Evolutionary conservation across 2,797 vertebrate species (phyloP), one percentile per base, ranked within the genome.

Genomic region (Mormyrus proboscirostris): DNA sequence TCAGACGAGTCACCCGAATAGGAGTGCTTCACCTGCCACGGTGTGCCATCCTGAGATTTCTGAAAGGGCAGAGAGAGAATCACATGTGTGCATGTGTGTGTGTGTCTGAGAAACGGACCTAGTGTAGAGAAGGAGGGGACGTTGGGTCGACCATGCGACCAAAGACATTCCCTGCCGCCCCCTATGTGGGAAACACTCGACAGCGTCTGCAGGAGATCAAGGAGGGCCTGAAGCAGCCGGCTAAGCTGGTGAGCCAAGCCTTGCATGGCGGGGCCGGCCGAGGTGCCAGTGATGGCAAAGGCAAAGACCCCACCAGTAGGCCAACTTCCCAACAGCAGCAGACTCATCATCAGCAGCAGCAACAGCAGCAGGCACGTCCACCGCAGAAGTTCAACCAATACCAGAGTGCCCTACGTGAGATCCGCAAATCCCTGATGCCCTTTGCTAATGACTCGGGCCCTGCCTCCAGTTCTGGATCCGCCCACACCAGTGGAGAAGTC

Each of bases 181-280:
- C 98, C 0, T 99, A 99, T 62, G 97, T 98, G 95, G 98, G 98
- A 94, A 99, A 99, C 95, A 97, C 98, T 79, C 97, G 98, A 47
- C 98, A 99, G 92, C 95, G 98, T 90, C 94, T 99, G 65, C 98
- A 99, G 94, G 98, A 99, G 94, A 99, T 99, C 91, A 98, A 98
- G 62, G 98, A 99, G 93, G 98, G 97, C 83, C 95, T 99, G 92
- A 99, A 99, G 93, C 98, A 99, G 94, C 98, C 98, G 0, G 95
- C 97, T 92, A 99, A 99, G 93, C 95, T 97, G 93, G 95, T 97
- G 87, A 95, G 97, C 92, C 98, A 97, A 92, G 97, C 97, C 0
- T 94, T 97, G 86, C 96, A 96, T 0, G 92, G 92, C 8, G 97
- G 98, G 79, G 92, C 95, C 92, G 96, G 94, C 96, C 96, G 95